phyloP scores from a whole-genome alignment of 37 sponge, comb jelly and placozoan species.

The Oopsacas minuta region DNA sequence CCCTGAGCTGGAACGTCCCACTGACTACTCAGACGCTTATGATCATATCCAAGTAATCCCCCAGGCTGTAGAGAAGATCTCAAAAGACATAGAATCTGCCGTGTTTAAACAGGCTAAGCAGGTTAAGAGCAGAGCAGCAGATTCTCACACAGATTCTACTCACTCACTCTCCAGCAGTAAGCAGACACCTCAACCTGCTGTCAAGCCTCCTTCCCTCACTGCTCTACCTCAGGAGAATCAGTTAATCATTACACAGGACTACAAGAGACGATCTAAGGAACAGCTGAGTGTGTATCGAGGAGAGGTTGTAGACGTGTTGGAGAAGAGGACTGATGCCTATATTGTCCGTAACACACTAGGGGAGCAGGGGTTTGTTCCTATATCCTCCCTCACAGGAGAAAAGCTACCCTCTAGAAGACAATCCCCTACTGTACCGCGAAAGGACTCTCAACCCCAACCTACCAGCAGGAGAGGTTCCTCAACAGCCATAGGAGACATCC shows the following conservation, averaged over 20 bases:
- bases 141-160: background rate
- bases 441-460: background rate
- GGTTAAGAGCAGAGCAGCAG: background rate
- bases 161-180: background rate
- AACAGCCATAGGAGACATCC: background rate
- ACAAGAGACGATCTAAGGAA: background rate
- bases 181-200: background rate
- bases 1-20: constrained; percentile 4
- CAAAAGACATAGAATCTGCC: background rate
- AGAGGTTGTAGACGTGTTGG: constrained; percentile 11
- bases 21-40: constrained; percentile 11
- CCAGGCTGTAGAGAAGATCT: constrained; percentile 1
- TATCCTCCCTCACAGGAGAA: background rate
- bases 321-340: background rate
- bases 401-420: background rate
- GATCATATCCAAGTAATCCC: background rate
- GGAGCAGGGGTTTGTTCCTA: background rate
- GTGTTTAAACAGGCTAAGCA: constrained; percentile 12
- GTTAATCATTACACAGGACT: background rate
- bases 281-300: constrained; percentile 14
- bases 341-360: background rate
- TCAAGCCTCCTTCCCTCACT: background rate
- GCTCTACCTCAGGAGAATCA: background rate
- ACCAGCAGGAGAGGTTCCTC: background rate
- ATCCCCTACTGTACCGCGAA: background rate